These are phyloP conservation scores for Andrena camellia DNA, from an alignment of 2,888 invertebrate genomes.

Conservation along the genomic window DNA sequence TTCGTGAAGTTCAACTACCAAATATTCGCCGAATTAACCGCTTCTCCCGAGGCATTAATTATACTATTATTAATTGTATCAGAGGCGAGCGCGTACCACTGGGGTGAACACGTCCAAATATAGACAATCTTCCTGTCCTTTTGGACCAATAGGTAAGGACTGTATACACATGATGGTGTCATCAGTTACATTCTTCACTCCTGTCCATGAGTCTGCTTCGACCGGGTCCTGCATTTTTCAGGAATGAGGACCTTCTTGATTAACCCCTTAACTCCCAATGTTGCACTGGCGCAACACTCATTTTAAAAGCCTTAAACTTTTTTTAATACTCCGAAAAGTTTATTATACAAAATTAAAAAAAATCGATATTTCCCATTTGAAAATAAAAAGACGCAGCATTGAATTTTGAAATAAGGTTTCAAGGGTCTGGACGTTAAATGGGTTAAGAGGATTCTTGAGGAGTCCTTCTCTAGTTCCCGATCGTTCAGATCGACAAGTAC, in stretches of 20 bases:
- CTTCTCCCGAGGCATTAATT: not conserved
- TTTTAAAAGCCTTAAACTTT: too few relatives aligned
- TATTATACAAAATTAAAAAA: too few relatives aligned
- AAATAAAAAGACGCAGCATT: too few relatives aligned
- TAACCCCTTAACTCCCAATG: too few relatives aligned
- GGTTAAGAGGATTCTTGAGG: too few relatives aligned
- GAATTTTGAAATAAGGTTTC: too few relatives aligned
- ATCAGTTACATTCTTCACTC: conserved; percentile 51
- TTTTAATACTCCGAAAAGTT: too few relatives aligned
- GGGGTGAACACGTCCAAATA: conserved; percentile 75
- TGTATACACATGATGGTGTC: conserved; percentile 41
- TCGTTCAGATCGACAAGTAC: not conserved
- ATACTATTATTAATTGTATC: not conserved
- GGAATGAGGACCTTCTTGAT: too few relatives aligned
- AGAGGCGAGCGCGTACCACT: conserved; percentile 55
- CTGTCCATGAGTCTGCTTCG: conserved; percentile 20
- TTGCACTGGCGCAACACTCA: too few relatives aligned
- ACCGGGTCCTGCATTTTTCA: not conserved
- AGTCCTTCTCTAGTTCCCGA: too few relatives aligned
- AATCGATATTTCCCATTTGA: too few relatives aligned
- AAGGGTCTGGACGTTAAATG: too few relatives aligned
- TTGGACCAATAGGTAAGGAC: conserved; percentile 67
- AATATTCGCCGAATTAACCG: not conserved
- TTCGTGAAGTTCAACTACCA: not conserved
- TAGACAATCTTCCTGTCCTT: conserved; percentile 75